Base-by-base conservation (phyloP, 2,113 vertebrate genomes). In the Entomyzon cyanotis region DNA sequence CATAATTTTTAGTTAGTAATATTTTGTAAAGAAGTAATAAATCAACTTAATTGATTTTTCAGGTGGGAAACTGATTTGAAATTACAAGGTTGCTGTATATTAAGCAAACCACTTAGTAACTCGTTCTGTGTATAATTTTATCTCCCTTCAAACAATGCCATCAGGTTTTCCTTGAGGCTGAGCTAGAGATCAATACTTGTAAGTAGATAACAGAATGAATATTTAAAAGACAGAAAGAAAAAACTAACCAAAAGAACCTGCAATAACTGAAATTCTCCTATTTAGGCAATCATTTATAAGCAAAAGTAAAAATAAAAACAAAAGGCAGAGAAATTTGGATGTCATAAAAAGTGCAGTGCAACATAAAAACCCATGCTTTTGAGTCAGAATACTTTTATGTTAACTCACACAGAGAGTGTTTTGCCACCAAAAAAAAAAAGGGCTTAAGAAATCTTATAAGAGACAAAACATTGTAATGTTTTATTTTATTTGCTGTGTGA, bases 381-480 rank as follows among this genome's bases (percentile, higher is more conserved):
- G 55, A 86, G 47, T 84, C 69, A 47, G 84, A 68, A 81, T 46
- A n/a, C 80, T 96, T 96, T 74, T 82, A 84, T 65, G 46, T 90
- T 93, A 58, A 21, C 69, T 83, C 0, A 1, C 31, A 47, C 79
- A 71, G 22, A 46, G 13, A 14, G 52, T 79, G 30, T 94, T 96
- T 90, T 37, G 75, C 62, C 42, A 35, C 16, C 0, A 20, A 44
- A 35, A 13, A 68, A 69, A 25, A 76, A 88, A 90, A 74, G 37
- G 64, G 79, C 77, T 15, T 84, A 84, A 84, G 81, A 95, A 93
- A 93, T 74, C 49, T 10, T 39, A 39, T 39, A 39, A 39, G 39
- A 97, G 88, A 90, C 53, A 89, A 81, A 81, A 91, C 95, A 91
- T 74, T 67, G 81, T 46, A 89, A 94, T 82, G 84, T 90, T 64